These are phyloP conservation scores for Mormyrus lacerda DNA, from an alignment of 2,113 vertebrate species.

Conservation along the genomic window DNA sequence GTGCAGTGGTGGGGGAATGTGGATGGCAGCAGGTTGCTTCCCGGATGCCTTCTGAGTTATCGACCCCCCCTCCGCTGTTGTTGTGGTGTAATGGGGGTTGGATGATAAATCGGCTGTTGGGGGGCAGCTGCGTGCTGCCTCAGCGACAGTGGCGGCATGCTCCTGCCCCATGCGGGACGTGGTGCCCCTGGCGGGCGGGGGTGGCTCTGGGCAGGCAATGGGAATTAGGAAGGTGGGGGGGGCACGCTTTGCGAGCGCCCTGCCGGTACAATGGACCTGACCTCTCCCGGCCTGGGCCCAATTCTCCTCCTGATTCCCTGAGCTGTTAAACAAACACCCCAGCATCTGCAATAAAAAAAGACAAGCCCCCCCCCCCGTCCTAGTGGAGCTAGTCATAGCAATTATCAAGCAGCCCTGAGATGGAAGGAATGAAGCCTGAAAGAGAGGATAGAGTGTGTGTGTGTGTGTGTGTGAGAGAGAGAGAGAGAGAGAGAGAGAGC, in stretches of 20 bases:
- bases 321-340: constrained; percentile 18
- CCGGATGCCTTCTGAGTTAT: background rate
- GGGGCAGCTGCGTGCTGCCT: constrained; percentile 10
- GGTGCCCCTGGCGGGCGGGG: background rate
- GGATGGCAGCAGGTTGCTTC: background rate
- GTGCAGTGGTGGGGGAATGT: constrained; percentile 13
- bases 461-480: no score
- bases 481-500: background rate
- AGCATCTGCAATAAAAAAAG: constrained; percentile 10
- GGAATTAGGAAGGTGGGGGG: constrained; percentile 32
- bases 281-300: constrained; percentile 23
- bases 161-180: background rate
- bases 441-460: background rate
- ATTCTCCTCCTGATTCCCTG: background rate
- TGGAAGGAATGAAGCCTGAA: background rate
- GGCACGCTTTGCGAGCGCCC: background rate
- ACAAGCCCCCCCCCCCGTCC: background rate
- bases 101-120: constrained; percentile 6
- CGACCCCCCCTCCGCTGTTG: background rate
- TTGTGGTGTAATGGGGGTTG: background rate
- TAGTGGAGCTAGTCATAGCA: background rate
- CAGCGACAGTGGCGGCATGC: background rate
- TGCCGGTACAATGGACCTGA: constrained; percentile 43
- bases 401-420: constrained; percentile 9
- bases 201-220: constrained; percentile 42